Percentiles rank a stretch among this genome's conserved stretches.
These are phyloP conservation scores for Nipponia nippon DNA, from an alignment of 2,113 vertebrate genomes.

Conservation along the genomic window DNA sequence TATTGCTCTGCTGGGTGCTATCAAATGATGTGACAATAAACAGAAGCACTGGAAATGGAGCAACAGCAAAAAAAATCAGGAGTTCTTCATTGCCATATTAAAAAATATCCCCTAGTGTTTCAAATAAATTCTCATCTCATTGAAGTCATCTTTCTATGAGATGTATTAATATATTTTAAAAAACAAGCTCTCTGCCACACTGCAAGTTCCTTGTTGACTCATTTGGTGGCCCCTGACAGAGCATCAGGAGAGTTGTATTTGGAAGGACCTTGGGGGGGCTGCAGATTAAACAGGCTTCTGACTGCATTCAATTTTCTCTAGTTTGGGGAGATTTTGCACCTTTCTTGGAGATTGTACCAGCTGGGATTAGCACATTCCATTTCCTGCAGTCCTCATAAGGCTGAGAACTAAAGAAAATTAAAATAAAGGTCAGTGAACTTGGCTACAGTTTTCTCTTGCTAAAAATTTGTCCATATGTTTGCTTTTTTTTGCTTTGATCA, in stretches of 20 bases:
- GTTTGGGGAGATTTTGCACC: constrained; percentile 48
- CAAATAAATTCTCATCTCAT: constrained; percentile 31
- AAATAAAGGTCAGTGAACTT: constrained; percentile 66
- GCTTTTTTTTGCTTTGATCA: background rate
- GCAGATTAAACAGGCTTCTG: constrained; percentile 28
- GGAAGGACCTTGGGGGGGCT: background rate
- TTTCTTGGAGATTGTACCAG: constrained; percentile 53
- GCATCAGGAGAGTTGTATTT: constrained; percentile 37
- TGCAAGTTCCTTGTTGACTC: constrained; percentile 31
- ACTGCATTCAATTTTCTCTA: constrained; percentile 46
- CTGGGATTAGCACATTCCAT: constrained; percentile 67
- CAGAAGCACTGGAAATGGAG: background rate
- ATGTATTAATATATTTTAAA: background rate
- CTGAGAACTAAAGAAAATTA: constrained; percentile 67
- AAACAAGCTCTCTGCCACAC: background rate
- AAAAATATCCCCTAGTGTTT: constrained; percentile 16
- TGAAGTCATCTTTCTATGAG: background rate
- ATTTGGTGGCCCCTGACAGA: background rate
- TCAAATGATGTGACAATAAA: constrained; percentile 27
- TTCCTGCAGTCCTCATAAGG: constrained; percentile 57
- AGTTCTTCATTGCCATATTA: background rate
- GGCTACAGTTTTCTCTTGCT: constrained; percentile 22
- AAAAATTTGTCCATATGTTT: constrained; percentile 53
- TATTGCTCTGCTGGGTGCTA: constrained; percentile 23
- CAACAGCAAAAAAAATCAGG: background rate